Conservation (phyloP, 2,888 invertebrate species). For the Megalurothrips usitatus region DNA sequence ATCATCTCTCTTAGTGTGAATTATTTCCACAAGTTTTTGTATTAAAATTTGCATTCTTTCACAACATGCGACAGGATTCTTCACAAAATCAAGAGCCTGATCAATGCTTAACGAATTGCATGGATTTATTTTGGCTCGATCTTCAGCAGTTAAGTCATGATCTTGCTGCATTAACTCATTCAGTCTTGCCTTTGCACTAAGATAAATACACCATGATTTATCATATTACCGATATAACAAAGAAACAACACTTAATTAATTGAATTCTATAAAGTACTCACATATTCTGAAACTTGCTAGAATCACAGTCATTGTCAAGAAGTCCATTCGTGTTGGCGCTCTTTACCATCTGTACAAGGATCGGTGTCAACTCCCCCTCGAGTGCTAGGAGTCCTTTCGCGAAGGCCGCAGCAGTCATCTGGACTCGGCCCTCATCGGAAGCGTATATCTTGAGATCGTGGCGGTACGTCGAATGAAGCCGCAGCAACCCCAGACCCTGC, state of each 20-base stretch:
- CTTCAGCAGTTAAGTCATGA: conserved; percentile 77
- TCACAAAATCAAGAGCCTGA: conserved; percentile 89
- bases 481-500: conserved; percentile 89
- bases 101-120: conserved; percentile 86
- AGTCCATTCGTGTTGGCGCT: conserved; percentile 98
- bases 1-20: conserved; percentile 80
- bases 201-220: conserved; percentile 29
- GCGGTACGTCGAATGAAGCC: conserved; percentile 95
- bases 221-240: conserved; percentile 19
- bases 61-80: conserved; percentile 92
- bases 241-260: neutral
- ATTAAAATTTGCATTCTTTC: conserved; percentile 84
- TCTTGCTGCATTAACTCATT: conserved; percentile 91
- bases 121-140: conserved; percentile 84
- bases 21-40: conserved; percentile 77
- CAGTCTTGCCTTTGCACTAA: conserved; percentile 88
- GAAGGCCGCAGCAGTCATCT: conserved; percentile 99
- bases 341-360: conserved; percentile 99
- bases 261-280: conserved; percentile 49
- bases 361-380: conserved; percentile 97
- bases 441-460: conserved; percentile 99
- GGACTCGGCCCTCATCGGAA: conserved; percentile 97
- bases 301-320: conserved; percentile 96
- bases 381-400: conserved; percentile 95
- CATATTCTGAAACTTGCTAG: conserved; percentile 92